Percentiles rank a stretch among this genome's conserved stretches.
These are phyloP conservation scores for Eristalinus aeneus DNA, from an alignment of 2,888 invertebrate genomes.

Conservation along the genomic window DNA sequence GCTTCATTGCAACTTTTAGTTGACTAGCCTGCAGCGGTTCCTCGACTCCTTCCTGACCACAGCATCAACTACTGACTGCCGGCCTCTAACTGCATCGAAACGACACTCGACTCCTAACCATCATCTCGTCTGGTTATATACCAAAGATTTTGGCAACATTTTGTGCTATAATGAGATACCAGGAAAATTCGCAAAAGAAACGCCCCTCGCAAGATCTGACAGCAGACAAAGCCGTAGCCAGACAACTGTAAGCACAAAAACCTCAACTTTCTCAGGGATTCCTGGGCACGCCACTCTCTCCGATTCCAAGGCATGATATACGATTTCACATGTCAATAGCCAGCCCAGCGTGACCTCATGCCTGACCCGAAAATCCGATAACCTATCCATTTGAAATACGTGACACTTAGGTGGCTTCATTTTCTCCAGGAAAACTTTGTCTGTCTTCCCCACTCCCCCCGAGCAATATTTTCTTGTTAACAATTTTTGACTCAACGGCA, in stretches of 20 bases:
- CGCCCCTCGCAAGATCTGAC: background rate
- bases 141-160: background rate
- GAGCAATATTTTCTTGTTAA: background rate
- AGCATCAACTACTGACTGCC: too few relatives aligned
- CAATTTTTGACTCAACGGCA: background rate
- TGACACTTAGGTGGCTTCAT: background rate
- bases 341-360: conserved; percentile 3
- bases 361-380: background rate
- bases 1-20: too few relatives aligned
- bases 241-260: background rate
- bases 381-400: conserved; percentile 14
- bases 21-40: too few relatives aligned
- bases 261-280: background rate
- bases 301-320: background rate
- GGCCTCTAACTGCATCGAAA: too few relatives aligned
- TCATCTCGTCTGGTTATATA: background rate
- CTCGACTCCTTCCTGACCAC: too few relatives aligned
- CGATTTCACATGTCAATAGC: background rate
- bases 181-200: background rate
- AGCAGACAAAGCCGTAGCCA: background rate
- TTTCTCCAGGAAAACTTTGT: background rate
- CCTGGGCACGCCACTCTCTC: background rate
- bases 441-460: background rate
- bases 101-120: background rate
- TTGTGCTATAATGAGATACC: background rate